Evolutionary conservation across 2,888 invertebrate genomes (phyloP).

Genomic region (Mesorhabditis sp.): DNA sequence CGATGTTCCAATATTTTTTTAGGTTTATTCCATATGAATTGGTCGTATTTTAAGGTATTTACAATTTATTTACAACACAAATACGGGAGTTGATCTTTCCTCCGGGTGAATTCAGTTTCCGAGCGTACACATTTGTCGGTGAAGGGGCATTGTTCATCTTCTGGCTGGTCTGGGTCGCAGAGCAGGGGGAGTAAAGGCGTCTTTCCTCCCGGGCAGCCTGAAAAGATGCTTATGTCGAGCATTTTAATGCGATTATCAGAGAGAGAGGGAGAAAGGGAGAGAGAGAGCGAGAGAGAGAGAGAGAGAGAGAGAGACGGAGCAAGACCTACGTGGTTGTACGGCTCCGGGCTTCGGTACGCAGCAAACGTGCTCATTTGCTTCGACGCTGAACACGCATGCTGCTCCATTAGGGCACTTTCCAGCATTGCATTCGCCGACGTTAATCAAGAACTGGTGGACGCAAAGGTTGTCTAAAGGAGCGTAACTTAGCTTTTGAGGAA

Average conservation of each 20-base stretch:
- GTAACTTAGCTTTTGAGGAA: no score
- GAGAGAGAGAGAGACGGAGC: no score
- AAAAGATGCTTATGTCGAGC: not conserved
- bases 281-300: no score
- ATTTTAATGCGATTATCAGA: no score
- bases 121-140: not conserved
- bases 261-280: no score
- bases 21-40: no score
- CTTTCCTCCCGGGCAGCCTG: not conserved
- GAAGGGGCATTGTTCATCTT: not conserved
- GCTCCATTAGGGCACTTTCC: not conserved
- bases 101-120: not conserved
- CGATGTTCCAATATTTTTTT: no score
- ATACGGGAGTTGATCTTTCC: not conserved
- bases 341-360: conserved; percentile 2
- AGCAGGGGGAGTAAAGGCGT: not conserved
- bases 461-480: not conserved
- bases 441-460: not conserved
- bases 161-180: not conserved
- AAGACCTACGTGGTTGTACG: not conserved
- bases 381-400: not conserved
- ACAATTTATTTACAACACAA: not conserved
- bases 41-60: no score
- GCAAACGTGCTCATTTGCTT: not conserved
- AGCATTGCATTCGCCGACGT: not conserved